Percentiles rank a stretch among this genome's conserved stretches.
Evolutionary conservation across 2,888 invertebrate species (phyloP).

Genomic region (Gymnoscelis rufifasciata): DNA sequence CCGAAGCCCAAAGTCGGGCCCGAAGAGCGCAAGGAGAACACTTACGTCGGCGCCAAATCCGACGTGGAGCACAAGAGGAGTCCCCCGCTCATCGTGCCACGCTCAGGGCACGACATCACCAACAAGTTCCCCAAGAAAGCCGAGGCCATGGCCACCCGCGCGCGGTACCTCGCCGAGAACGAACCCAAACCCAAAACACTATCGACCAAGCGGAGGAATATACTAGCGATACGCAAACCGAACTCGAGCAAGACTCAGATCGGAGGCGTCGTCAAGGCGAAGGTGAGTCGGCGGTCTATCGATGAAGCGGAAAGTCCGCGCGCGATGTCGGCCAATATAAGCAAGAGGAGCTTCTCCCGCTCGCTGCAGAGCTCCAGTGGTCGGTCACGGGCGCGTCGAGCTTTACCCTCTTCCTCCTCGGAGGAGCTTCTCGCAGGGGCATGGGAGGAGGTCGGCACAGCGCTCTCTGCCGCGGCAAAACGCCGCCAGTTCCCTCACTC

Average conservation of each 20-base stretch:
- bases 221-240: constrained; percentile 66
- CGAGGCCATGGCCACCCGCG: constrained; percentile 54
- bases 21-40: constrained; percentile 71
- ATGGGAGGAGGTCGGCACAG: constrained; percentile 58
- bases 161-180: constrained; percentile 54
- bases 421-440: constrained; percentile 43
- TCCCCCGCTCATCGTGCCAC: constrained; percentile 45
- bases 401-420: constrained; percentile 57
- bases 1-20: constrained; percentile 61
- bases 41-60: constrained; percentile 59
- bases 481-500: constrained; percentile 53
- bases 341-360: constrained; percentile 57
- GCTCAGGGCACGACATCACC: constrained; percentile 56
- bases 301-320: constrained; percentile 58
- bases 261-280: constrained; percentile 47
- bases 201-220: constrained; percentile 57
- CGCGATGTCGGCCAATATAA: constrained; percentile 43
- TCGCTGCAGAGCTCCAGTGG: constrained; percentile 10
- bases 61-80: constrained; percentile 49
- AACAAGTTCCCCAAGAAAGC: constrained; percentile 53
- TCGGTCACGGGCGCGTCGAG: constrained; percentile 24
- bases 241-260: constrained; percentile 60
- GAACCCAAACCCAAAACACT: constrained; percentile 64
- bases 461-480: constrained; percentile 39
- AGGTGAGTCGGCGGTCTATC: constrained; percentile 48